Conservation (phyloP, 1,140 invertebrate species). For the Centruroides sculpturatus region DNA sequence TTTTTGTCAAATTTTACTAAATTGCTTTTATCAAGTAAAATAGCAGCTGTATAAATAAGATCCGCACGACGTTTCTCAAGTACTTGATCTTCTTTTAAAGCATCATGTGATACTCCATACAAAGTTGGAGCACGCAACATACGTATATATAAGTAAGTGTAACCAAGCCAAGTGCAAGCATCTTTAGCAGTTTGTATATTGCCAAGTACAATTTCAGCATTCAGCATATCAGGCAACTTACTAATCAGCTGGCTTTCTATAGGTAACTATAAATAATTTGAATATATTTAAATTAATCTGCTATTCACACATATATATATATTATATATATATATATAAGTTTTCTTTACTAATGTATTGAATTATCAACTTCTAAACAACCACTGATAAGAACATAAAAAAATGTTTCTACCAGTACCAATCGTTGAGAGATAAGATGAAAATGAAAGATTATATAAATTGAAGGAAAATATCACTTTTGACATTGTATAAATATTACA, state of each 20-base stretch:
- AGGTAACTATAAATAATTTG: slow-evolving; percentile 28
- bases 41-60: slow-evolving; percentile 88
- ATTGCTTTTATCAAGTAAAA: slow-evolving; percentile 78
- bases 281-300: not conserved
- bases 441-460: too few species aligned
- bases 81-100: slow-evolving; percentile 56
- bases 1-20: slow-evolving; percentile 93
- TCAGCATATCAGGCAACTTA: slow-evolving; percentile 84
- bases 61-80: slow-evolving; percentile 84
- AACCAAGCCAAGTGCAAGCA: slow-evolving; percentile 89
- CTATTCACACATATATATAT: too few species aligned
- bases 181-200: slow-evolving; percentile 90
- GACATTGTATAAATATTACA: too few species aligned
- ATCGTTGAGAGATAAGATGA: too few species aligned
- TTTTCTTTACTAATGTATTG: too few species aligned
- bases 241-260: slow-evolving; percentile 44
- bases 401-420: too few species aligned
- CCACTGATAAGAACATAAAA: too few species aligned
- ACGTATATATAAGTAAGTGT: slow-evolving; percentile 90
- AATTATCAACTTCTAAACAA: too few species aligned
- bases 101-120: slow-evolving; percentile 77
- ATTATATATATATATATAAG: too few species aligned
- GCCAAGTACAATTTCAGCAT: slow-evolving; percentile 94
- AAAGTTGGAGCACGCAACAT: slow-evolving; percentile 71
- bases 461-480: too few species aligned